These are phyloP conservation scores for Agapostemon virescens DNA, from an alignment of 2,888 invertebrate genomes.

Conservation along the genomic window DNA sequence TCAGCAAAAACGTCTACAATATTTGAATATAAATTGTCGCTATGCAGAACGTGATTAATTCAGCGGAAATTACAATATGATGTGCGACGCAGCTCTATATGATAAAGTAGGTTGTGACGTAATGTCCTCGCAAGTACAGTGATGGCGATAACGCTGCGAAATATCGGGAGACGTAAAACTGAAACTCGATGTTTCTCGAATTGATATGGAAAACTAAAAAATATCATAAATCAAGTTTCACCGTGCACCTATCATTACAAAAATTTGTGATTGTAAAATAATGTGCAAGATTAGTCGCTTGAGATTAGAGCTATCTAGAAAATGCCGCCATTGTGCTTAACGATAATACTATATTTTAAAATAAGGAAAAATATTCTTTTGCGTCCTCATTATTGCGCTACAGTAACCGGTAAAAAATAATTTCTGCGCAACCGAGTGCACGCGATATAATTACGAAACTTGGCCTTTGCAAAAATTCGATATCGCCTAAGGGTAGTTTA, in stretches of 20 bases:
- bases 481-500: too few species aligned
- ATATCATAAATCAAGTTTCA: neutral
- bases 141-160: neutral
- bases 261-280: neutral
- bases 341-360: neutral
- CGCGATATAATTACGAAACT: too few species aligned
- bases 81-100: neutral
- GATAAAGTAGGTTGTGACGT: conserved; percentile 6
- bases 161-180: neutral
- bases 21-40: neutral
- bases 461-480: too few species aligned
- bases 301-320: neutral
- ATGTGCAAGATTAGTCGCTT: neutral
- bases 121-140: neutral
- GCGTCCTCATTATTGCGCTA: too few species aligned
- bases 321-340: neutral
- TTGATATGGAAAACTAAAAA: neutral
- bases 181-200: neutral
- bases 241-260: neutral
- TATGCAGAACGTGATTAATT: neutral
- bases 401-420: too few species aligned
- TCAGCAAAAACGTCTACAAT: neutral
- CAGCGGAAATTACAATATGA: conserved; percentile 6
- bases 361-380: neutral
- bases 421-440: too few species aligned